Base-by-base conservation (phyloP, 2,888 invertebrate species). In the Ceriagrion tenellum region DNA sequence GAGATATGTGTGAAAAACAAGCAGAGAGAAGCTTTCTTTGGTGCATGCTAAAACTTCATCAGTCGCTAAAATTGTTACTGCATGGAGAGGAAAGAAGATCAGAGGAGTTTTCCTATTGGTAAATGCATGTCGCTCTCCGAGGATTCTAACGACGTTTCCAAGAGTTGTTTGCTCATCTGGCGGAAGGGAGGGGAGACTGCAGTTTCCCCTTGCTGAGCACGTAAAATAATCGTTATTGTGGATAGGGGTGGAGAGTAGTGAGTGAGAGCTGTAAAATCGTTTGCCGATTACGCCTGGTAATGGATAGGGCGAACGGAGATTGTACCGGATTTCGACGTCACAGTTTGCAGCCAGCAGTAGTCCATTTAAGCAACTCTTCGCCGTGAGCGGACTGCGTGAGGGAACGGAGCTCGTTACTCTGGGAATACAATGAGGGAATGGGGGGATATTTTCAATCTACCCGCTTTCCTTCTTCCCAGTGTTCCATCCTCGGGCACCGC, bases 301-400 rank as follows among this genome's bases (percentile, higher is more conserved):
- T 81, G 81, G 81, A 81, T 81, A 81, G 81, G 81, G 81, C 81
- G 81, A 35, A 81, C 81, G 81, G 81, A 81, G 81, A 81, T 81
- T 81, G 81, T 35, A 0, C 35, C 81, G 81, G 81, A 81, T 81
- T 81, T 81, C 30, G 26, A 35, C 35, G 16, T 81, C 35, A 69
- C n/a, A 69, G 69, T 69, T 69, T 69, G 69, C n/a, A 69, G n/a
- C 69, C n/a, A 69, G n/a, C 69, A 4, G 13, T n/a, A 69, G 69
- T 69, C n/a, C 69, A 69, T 23, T 20, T 69, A 69, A 69, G 69
- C 69, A 69, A 69, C 20, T 69, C 69, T n/a, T 35, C 81, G 81
- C 30, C 81, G 81, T 81, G 81, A 81, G 81, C 12, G 69, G 81
- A 81, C 16, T 35, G 81, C 69, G 10, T 59, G 47, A 47, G 47